Percentiles rank a stretch among this genome's conserved stretches.
Conservation (phyloP, 2,888 invertebrate genomes). For the Diplolepis rosae region DNA sequence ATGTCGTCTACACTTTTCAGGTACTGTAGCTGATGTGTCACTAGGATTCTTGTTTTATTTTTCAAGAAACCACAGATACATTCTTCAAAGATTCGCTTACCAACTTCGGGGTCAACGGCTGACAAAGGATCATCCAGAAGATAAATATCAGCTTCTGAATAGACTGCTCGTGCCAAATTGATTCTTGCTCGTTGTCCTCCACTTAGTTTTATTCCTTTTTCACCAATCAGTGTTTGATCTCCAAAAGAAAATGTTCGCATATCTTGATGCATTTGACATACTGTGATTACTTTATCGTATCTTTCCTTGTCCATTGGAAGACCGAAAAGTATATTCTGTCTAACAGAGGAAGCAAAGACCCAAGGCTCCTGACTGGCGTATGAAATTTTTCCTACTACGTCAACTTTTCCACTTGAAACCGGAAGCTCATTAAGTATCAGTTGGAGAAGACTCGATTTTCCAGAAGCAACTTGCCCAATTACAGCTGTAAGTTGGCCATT, state of each 20-base stretch:
- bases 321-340: constrained; percentile 77
- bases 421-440: too few relatives aligned
- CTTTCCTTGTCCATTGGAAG: constrained; percentile 59
- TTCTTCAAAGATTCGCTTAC: constrained; percentile 78
- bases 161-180: constrained; percentile 82
- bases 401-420: too few relatives aligned
- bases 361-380: constrained; percentile 91
- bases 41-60: constrained; percentile 39
- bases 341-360: constrained; percentile 82
- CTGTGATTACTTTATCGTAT: constrained; percentile 76
- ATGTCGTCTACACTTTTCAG: constrained; percentile 81
- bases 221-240: constrained; percentile 86
- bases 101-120: constrained; percentile 83
- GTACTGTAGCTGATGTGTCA: constrained; percentile 84
- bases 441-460: too few relatives aligned
- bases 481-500: too few relatives aligned
- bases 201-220: constrained; percentile 85
- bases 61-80: constrained; percentile 37
- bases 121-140: constrained; percentile 85
- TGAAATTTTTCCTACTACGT: constrained; percentile 80
- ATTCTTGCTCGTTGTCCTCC: constrained; percentile 90
- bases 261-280: constrained; percentile 83
- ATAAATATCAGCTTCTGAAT: constrained; percentile 83
- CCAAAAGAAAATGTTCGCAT: constrained; percentile 83
- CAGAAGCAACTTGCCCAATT: too few relatives aligned